Conservation (phyloP, 1,140 invertebrate species). For the Brachionus rotundiformis region DNA sequence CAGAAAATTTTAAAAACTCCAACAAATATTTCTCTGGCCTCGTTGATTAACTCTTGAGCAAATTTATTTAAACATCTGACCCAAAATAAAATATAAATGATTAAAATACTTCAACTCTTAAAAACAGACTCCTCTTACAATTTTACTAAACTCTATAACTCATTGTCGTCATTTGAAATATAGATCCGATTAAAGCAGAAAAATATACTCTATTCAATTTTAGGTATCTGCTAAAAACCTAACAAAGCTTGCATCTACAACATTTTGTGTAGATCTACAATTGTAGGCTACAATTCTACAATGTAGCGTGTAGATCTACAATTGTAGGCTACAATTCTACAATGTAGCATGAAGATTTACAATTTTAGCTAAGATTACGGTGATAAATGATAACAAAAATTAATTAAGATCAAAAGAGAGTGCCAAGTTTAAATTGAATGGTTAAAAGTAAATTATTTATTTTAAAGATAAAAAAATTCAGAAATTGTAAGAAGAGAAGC, state of each 20-base stretch:
- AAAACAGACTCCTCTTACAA: conserved; percentile 44
- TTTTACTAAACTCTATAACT: background rate
- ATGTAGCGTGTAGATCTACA: background rate
- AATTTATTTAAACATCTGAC: background rate
- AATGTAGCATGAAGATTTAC: too few species aligned
- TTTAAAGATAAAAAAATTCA: background rate
- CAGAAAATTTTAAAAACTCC: background rate
- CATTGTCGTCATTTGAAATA: background rate
- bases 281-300: background rate
- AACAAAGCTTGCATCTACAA: background rate
- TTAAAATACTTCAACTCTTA: background rate
- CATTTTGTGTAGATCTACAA: background rate
- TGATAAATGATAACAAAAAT: too few species aligned
- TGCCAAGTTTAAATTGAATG: background rate
- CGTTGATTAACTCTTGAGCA: background rate
- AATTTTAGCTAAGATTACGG: too few species aligned
- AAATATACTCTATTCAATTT: background rate
- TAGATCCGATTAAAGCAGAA: background rate
- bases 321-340: too few species aligned
- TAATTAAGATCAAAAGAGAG: too few species aligned
- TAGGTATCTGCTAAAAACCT: too few species aligned
- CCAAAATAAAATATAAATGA: background rate
- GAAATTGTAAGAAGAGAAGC: conserved; percentile 34
- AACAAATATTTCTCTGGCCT: conserved; percentile 5
- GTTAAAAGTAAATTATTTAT: background rate